A percentile compares a stretch with the other conserved stretches of the same genome.
Evolutionary conservation across 2,113 vertebrate genomes (phyloP).

Genomic region (Tringa solitaria): DNA sequence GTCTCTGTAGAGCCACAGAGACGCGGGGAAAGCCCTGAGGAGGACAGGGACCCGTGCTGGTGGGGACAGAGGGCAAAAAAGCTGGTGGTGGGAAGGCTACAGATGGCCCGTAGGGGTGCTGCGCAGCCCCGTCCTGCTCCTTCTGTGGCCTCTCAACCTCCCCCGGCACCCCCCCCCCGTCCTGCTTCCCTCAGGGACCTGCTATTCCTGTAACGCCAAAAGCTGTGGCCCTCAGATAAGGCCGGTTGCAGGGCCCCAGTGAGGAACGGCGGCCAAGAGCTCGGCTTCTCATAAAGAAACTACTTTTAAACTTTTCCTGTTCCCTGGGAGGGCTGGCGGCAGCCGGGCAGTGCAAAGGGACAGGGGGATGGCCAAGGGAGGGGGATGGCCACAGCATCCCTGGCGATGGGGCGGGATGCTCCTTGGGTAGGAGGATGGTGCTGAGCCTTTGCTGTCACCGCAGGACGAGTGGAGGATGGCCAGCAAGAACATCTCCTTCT

Average conservation of each 20-base stretch:
- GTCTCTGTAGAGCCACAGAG: neutral
- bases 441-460: neutral
- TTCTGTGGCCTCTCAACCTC: rapidly evolving
- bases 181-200: neutral
- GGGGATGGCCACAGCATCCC: neutral
- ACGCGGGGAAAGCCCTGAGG: neutral
- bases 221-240: slow-evolving; percentile 50
- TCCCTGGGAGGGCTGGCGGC: neutral
- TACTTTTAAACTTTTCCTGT: slow-evolving; percentile 45
- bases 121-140: neutral
- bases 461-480: neutral
- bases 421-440: neutral
- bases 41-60: neutral
- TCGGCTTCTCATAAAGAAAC: slow-evolving; percentile 1
- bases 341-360: rapidly evolving
- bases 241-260: neutral
- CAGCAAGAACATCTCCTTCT: neutral
- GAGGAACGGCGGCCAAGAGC: neutral
- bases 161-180: neutral
- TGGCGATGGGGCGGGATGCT: rapidly evolving
- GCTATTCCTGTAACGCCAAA: slow-evolving; percentile 36
- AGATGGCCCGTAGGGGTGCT: neutral
- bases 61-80: neutral
- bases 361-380: neutral
- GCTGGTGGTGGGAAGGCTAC: neutral